Conservation (phyloP, 1,140 invertebrate species). For the Conus betulinus region DNA sequence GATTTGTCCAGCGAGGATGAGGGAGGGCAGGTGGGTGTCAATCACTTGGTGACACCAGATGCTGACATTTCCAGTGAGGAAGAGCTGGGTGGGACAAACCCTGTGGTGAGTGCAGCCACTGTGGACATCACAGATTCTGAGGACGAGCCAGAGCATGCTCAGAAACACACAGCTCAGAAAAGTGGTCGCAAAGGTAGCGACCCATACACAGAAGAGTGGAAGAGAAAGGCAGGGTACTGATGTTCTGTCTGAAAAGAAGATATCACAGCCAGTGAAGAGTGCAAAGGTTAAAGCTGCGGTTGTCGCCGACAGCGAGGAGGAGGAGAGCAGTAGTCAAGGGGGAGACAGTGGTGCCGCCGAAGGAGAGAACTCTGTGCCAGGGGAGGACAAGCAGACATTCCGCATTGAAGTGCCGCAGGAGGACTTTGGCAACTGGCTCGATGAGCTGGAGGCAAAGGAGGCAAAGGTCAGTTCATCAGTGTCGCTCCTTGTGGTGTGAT, state of each 20-base stretch:
- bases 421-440: conserved; percentile 54
- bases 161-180: background rate
- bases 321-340: conserved; percentile 25
- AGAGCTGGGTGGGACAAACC: conserved; percentile 38
- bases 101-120: conserved; percentile 28
- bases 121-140: conserved; percentile 51
- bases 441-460: conserved; percentile 48
- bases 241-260: background rate
- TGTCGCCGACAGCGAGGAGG: conserved; percentile 20
- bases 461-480: background rate
- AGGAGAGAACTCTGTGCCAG: conserved; percentile 27
- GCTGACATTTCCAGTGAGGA: conserved; percentile 65
- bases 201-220: conserved; percentile 23
- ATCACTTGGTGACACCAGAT: background rate
- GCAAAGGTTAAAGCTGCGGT: conserved; percentile 9
- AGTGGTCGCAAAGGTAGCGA: conserved; percentile 25
- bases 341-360: conserved; percentile 43
- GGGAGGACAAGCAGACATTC: conserved; percentile 23
- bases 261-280: background rate
- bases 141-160: conserved; percentile 26
- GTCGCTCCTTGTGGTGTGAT: background rate
- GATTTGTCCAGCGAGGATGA: conserved; percentile 64
- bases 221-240: background rate
- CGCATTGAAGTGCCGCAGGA: conserved; percentile 46
- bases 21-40: background rate